Base-by-base conservation (phyloP, 2,888 invertebrate species). In the Callyntrura sp. region DNA sequence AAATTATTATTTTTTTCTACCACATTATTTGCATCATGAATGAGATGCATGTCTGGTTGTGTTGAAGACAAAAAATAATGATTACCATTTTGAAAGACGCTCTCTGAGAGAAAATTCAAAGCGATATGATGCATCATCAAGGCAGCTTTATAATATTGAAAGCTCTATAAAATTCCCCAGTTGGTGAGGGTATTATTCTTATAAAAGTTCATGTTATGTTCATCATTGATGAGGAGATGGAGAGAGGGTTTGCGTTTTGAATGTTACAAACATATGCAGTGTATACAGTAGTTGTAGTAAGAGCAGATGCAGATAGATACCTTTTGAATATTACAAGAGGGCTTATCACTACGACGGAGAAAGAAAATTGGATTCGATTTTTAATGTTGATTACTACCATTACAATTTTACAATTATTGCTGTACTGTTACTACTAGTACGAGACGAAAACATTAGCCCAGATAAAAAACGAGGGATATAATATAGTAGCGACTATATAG, bases 1-100 rank as follows among this genome's bases (percentile, higher is more conserved):
- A 76, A 85, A 85, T 85, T 85, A 85, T 85, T 85, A 60, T 62
- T 85, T 85, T 76, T 76, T 35, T 35, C 35, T 35, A 35, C 35
- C 35, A 28, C 17, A 73, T 35, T 35, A 35, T 73, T 73, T 48
- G 48, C 73, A 73, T 73, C 65, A 6, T 11, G n/a, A 20, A 48
- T 23, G 45, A 48, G 23, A 48, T 23, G 85, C 76, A 76, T 85
- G 4, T 43, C 6, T 17, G 45, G n/a, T 28, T 43, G 35, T 35
- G 35, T n/a, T 57, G 57, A 57, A 17, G 17, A 57, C 17, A 51
- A 55, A 55, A n/a, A 55, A 55, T n/a, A 60, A 60, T 17, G 60
- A 23, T 23, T 60, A 20, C 60, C n/a, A 25, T 68, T 68, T 68
- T 20, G 23, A 35, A 35, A 35, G 35, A 35, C 35, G 2, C n/a